Conservation (phyloP, 2,888 invertebrate species). For the Eupeodes latifasciatus region DNA sequence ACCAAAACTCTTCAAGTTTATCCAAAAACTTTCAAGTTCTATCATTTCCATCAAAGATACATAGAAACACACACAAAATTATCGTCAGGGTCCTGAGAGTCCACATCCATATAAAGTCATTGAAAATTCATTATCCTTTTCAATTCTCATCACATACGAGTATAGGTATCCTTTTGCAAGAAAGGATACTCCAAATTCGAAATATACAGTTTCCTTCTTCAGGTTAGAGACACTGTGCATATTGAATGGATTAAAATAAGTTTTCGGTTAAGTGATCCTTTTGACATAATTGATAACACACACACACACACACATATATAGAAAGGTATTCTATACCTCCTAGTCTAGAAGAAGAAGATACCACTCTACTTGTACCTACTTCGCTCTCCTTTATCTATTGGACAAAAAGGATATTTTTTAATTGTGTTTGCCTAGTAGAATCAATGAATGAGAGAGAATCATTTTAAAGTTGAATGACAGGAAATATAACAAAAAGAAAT, state of each 20-base stretch:
- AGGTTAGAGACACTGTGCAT: conserved; percentile 49
- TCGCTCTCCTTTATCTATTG: not conserved
- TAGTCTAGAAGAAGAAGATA: not conserved
- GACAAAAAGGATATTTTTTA: conserved; percentile 59
- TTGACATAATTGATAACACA: conserved; percentile 66
- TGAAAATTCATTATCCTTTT: conserved; percentile 22
- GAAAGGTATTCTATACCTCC: not conserved
- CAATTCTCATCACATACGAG: conserved; percentile 1
- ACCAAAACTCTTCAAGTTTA: not conserved
- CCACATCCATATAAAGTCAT: not conserved
- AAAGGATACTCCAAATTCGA: too few relatives aligned
- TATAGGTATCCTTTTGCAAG: too few relatives aligned
- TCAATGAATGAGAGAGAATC: conserved; percentile 40
- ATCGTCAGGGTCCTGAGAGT: not conserved
- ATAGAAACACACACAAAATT: too few relatives aligned
- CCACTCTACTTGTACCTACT: not conserved
- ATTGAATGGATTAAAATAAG: conserved; percentile 63
- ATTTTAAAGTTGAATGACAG: conserved; percentile 51
- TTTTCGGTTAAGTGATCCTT: conserved; percentile 62
- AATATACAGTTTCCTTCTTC: not conserved
- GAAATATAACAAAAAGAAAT: conserved; percentile 9
- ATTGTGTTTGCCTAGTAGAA: conserved; percentile 57
- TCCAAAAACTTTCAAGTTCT: conserved; percentile 3
- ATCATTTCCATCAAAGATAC: not conserved
- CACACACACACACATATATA: not conserved